Conservation (phyloP, 2,113 vertebrate species). For the Pachycephala philippinensis region DNA sequence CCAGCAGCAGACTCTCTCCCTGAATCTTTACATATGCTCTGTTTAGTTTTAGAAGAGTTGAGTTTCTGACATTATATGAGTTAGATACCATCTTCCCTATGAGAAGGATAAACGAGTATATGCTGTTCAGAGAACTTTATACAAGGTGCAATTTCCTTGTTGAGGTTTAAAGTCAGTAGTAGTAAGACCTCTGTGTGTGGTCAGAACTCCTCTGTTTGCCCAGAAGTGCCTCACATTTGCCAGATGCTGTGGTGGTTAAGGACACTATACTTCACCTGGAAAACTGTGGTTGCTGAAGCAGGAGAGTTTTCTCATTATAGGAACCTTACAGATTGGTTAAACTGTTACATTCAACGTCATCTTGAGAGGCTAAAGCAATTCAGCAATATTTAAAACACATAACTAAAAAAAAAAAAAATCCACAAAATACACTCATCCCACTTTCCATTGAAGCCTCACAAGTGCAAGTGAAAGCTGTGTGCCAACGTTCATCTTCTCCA, state of each 20-base stretch:
- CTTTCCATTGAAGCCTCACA: background rate
- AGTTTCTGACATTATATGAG: background rate
- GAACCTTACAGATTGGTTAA: background rate
- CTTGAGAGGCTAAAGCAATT: background rate
- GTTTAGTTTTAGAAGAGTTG: background rate
- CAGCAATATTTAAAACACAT: background rate
- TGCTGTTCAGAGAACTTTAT: background rate
- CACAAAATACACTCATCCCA: background rate
- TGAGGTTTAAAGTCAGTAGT: background rate
- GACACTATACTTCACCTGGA: background rate
- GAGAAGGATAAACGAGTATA: background rate
- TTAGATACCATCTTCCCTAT: background rate
- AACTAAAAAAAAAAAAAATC: background rate
- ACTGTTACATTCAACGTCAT: background rate
- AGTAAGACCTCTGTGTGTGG: background rate
- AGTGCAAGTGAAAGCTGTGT: background rate
- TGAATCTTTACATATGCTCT: background rate
- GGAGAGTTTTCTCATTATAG: background rate
- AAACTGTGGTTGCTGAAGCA: background rate
- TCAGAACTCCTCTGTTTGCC: background rate
- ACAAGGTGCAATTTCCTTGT: background rate
- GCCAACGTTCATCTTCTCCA: background rate
- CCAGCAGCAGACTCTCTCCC: background rate
- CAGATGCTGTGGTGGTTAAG: fast-evolving
- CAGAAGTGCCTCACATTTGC: background rate